These are phyloP conservation scores for Hirtodrosophila duncani DNA, from an alignment of 2,888 invertebrate genomes.

Conservation along the genomic window DNA sequence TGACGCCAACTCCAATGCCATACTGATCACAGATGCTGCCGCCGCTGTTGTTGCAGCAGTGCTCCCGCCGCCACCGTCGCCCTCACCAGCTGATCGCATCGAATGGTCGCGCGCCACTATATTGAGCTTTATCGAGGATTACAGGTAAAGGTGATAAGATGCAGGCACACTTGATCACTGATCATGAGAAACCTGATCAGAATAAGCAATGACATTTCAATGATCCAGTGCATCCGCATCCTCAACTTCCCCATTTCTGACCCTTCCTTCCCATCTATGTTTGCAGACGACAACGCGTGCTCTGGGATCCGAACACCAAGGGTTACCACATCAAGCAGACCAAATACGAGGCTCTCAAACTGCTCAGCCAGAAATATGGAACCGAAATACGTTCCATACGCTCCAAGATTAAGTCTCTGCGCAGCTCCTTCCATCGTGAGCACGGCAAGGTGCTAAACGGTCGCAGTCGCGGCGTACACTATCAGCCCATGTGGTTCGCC, in stretches of 20 bases:
- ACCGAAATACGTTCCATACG: conserved; percentile 77
- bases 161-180: no score
- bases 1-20: conserved; percentile 58
- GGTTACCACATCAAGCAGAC: conserved; percentile 77
- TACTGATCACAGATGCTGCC: conserved; percentile 41
- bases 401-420: conserved; percentile 76
- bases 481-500: conserved; percentile 78
- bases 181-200: no score
- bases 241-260: no score
- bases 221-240: no score
- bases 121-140: conserved; percentile 75
- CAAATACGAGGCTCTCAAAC: conserved; percentile 75
- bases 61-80: conserved; percentile 7
- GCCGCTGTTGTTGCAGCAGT: no score
- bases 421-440: conserved; percentile 76
- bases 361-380: conserved; percentile 74
- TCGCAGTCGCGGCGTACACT: conserved; percentile 73
- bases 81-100: conserved; percentile 66
- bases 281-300: conserved; percentile 74
- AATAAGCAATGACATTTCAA: no score
- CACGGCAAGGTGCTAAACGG: conserved; percentile 76
- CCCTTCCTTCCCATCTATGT: no score
- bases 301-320: conserved; percentile 77
- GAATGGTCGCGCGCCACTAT: conserved; percentile 77
- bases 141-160: no score